Base-by-base conservation (phyloP, 2,888 invertebrate species). In the Calliopum simillimum region DNA sequence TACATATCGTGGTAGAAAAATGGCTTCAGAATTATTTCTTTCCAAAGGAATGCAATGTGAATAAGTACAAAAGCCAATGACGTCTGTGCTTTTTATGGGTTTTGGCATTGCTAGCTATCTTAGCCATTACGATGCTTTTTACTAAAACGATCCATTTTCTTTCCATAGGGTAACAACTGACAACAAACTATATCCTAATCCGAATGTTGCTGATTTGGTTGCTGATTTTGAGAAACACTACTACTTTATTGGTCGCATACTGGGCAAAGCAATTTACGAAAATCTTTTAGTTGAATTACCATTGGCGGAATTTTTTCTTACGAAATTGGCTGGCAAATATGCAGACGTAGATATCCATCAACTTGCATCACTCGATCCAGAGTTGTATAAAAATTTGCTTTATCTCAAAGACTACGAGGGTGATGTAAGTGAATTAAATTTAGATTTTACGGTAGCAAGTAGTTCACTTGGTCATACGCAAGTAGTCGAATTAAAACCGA, bases 211-310 rank as follows among this genome's bases (percentile, higher is more conserved):
- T 78, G 88, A 97, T 69, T 87, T 97, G n/a, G 91, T 95, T 49
- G 92, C 93, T 41, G 93, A 97, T 83, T 97, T 92, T 81, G 90
- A 91, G 1, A 92, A 94, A 80, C 99, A 99, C 86, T 99, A 95
- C 84, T 97, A 91, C 85, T 98, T 99, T 81, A 92, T 98, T 68
- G 99, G 99, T 12, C 89, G 98, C 71, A 93, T 98, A 87, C 86
- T 98, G 33, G 98, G 97, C 53, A 98, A 98, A 89, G 97, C 98
- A 0, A 87, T 99, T 62, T 98, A 97, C 87, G 98, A 98, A 85
- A 97, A 97, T 86, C 90, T 98, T 68, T 87, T 99, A 72, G 95
- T 98, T 5, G 99, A 99, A 84, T 86, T 99, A 46, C 98, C 98
- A 0, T 89, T 99, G 77, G 98, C 99, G 2, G 95, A 96, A 80